Conservation (phyloP, 92 coral and sea anemone genomes). For the Palythoa grandiflora region DNA sequence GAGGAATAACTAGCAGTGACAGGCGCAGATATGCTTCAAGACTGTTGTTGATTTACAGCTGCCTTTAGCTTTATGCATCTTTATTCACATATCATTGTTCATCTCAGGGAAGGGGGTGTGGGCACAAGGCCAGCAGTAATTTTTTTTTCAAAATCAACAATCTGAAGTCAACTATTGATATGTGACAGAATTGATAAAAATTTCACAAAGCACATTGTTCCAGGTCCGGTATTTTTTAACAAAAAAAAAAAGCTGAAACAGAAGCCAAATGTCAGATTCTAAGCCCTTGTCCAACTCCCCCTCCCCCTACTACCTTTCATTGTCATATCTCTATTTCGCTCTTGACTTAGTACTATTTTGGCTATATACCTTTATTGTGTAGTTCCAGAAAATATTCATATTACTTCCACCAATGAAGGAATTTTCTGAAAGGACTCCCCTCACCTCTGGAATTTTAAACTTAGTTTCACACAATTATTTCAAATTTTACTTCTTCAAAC, state of each 20-base stretch:
- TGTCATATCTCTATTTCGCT: constrained; percentile 36
- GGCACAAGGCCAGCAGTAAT: constrained; percentile 33
- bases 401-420: constrained; percentile 29
- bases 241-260: constrained; percentile 18
- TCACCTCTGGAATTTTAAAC: constrained; percentile 26
- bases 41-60: constrained; percentile 18
- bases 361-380: constrained; percentile 20
- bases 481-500: constrained; percentile 18
- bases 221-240: constrained; percentile 26
- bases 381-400: constrained; percentile 34
- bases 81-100: constrained; percentile 39
- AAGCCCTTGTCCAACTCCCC: constrained; percentile 22
- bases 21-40: constrained; percentile 12
- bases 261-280: constrained; percentile 31
- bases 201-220: constrained; percentile 32
- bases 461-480: constrained; percentile 20
- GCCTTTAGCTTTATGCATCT: constrained; percentile 33
- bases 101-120: constrained; percentile 36
- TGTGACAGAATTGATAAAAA: constrained; percentile 34
- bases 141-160: constrained; percentile 21
- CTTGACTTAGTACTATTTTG: constrained; percentile 36
- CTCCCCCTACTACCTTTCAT: constrained; percentile 25
- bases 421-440: constrained; percentile 28
- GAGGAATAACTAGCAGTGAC: constrained; percentile 36
- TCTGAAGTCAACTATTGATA: constrained; percentile 37